These are phyloP conservation scores for Nilaparvata lugens DNA, from an alignment of 1,140 invertebrate species.

Conservation along the genomic window DNA sequence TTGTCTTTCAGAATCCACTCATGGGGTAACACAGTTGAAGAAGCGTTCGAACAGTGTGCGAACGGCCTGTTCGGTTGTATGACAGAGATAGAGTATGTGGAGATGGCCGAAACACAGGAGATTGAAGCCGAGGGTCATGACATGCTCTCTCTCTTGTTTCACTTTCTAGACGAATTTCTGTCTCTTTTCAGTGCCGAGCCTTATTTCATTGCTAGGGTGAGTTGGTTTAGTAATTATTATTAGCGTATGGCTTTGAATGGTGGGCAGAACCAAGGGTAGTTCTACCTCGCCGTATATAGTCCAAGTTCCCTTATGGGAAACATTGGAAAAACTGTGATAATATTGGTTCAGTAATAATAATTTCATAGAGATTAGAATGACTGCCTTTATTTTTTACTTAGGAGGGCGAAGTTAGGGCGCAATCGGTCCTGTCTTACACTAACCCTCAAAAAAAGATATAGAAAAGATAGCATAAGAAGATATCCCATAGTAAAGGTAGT, in stretches of 20 bases:
- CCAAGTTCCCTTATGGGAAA: no score
- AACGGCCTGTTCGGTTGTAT: constrained; percentile 96
- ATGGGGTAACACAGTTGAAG: constrained; percentile 81
- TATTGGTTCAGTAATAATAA: background rate
- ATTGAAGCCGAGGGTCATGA: constrained; percentile 84
- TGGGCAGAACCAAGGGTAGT: background rate
- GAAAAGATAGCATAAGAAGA: no score
- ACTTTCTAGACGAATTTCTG: constrained; percentile 91
- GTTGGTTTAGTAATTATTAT: background rate
- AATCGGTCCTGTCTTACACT: no score
- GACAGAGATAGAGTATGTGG: constrained; percentile 83
- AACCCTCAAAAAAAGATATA: no score
- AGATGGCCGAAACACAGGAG: constrained; percentile 65
- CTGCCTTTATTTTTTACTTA: no score
- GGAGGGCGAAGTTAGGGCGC: no score
- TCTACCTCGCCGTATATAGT: background rate
- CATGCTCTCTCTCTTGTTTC: constrained; percentile 77
- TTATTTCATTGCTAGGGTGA: constrained; percentile 59
- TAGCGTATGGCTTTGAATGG: no score
- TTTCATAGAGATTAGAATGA: no score
- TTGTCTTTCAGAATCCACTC: constrained; percentile 61
- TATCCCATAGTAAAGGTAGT: no score
- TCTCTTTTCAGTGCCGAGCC: constrained; percentile 90
- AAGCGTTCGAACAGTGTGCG: constrained; percentile 93
- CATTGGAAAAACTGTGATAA: no score